Evolutionary conservation across 2,888 invertebrate genomes (phyloP), one percentile per base, ranked within the genome.

Genomic region (Drosophila ochracea): DNA sequence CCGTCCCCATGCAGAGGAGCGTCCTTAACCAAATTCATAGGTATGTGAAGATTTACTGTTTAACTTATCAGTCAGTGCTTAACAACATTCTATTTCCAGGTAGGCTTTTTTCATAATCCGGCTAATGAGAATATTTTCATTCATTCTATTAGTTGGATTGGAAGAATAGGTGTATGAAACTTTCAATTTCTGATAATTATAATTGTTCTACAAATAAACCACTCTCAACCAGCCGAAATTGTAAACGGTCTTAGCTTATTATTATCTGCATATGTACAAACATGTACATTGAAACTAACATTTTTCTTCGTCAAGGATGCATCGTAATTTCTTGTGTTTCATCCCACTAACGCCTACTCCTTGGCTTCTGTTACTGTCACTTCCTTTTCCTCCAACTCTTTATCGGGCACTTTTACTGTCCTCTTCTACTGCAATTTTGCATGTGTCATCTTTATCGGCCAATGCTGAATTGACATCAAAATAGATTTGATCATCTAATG

Each of bases 41-140:
- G 7, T 30, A 30, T 30, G 7, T 33, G 4, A 33, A 33, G 33
- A 33, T 11, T 11, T 35, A 16, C 5, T 16, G 13, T 13, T 16
- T 35, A 35, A 19, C 9, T 19, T 39, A 19, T 19, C 19, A 39
- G 9, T 39, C 19, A 39, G 19, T 19, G 19, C n/a, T 10, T 10
- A 41, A 4, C n/a, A 41, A 41, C 41, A n/a, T n/a, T 41, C n/a
- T 10, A n/a, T 41, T 9, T 19, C 10, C 19, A 10, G 10, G 10
- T 0, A 0, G 37, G 6, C 16, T 37, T 39, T 39, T 1, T 19
- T 4, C 2, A 4, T 4, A 10, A 41, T 41, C 4, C 1, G 10
- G 19, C 9, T 19, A 3, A 39, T 28, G 28, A 28, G 3, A 28
- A 28, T 28, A 28, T 28, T 28, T 28, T 28, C 28, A 28, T 28